A percentile compares a stretch with the other conserved stretches of the same genome.
These are phyloP conservation scores for Drosophila miranda DNA, from an alignment of 1,140 invertebrate genomes.

Conservation along the genomic window DNA sequence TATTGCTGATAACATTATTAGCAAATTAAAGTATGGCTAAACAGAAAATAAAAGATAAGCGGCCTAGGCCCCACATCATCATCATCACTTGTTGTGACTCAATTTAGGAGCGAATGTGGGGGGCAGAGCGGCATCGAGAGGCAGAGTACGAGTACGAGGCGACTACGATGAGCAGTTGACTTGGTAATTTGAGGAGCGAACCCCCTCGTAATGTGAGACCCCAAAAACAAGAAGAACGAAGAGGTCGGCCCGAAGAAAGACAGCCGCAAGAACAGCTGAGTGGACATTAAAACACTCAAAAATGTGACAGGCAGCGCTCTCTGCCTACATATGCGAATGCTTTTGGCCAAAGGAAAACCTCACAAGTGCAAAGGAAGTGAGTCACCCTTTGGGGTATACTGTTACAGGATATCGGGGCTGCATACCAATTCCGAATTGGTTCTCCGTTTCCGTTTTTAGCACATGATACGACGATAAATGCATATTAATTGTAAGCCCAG, in stretches of 20 bases:
- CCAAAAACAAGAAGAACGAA: neutral
- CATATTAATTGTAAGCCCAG: constrained; percentile 52
- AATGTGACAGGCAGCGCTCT: constrained; percentile 35
- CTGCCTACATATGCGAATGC: constrained; percentile 32
- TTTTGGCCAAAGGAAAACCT: constrained; percentile 44
- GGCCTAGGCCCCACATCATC: neutral
- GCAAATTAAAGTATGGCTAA: constrained; percentile 31
- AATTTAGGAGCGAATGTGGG: constrained; percentile 45
- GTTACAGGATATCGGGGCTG: constrained; percentile 66
- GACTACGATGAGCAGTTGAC: constrained; percentile 37
- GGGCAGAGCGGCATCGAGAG: neutral
- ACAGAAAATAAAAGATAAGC: constrained; percentile 44
- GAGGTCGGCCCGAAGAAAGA: constrained; percentile 11
- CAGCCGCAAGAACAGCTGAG: constrained; percentile 61
- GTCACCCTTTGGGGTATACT: constrained; percentile 20
- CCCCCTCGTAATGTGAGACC: constrained; percentile 48
- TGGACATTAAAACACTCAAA: constrained; percentile 52
- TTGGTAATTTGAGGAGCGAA: constrained; percentile 61
- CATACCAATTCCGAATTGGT: constrained; percentile 1
- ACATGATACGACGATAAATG: constrained; percentile 47
- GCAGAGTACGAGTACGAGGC: neutral
- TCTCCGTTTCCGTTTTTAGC: constrained; percentile 50
- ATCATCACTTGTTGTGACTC: constrained; percentile 53
- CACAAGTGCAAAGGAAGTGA: constrained; percentile 56
- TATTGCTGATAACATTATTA: constrained; percentile 54